Percentiles rank a stretch among this genome's conserved stretches.
Conservation (phyloP, 2,888 invertebrate genomes). For the Agonopterix alstromeriana region DNA sequence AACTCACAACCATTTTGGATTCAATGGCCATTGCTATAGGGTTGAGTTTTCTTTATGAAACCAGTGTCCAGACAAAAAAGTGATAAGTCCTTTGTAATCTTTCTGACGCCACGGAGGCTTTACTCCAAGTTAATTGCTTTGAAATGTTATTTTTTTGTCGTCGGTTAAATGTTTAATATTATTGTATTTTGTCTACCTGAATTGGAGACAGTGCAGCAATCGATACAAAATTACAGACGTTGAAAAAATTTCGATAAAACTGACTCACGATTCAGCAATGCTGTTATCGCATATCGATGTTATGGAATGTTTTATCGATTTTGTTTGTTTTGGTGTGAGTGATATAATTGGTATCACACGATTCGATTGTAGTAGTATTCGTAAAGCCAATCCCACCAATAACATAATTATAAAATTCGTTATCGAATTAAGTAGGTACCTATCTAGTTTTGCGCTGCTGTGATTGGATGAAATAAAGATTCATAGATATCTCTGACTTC, state of each 20-base stretch:
- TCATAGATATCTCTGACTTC: too few relatives aligned
- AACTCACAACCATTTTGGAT: conserved; percentile 17
- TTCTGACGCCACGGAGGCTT: conserved; percentile 69
- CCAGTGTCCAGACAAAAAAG: conserved; percentile 35
- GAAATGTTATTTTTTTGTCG: conserved; percentile 51
- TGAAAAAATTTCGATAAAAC: conserved; percentile 40
- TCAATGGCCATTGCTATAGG: conserved; percentile 1
- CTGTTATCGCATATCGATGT: conserved; percentile 32
- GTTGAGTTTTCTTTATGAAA: neutral
- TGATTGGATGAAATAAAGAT: too few relatives aligned
- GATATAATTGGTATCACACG: conserved; percentile 9
- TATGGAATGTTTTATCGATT: conserved; percentile 41
- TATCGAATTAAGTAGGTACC: too few relatives aligned
- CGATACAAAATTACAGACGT: conserved; percentile 30
- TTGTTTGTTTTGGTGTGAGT: conserved; percentile 36
- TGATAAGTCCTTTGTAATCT: conserved; percentile 73
- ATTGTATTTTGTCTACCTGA: conserved; percentile 67
- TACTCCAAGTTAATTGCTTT: conserved; percentile 69
- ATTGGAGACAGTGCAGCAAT: conserved; percentile 55
- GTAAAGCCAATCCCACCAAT: too few relatives aligned
- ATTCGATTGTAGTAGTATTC: too few relatives aligned
- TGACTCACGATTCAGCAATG: conserved; percentile 47
- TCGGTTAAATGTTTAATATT: conserved; percentile 57
- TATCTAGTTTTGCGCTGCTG: too few relatives aligned
- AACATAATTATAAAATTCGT: too few relatives aligned